phyloP scores from a whole-genome alignment of 1,140 invertebrate species.

The Polyergus mexicanus region DNA sequence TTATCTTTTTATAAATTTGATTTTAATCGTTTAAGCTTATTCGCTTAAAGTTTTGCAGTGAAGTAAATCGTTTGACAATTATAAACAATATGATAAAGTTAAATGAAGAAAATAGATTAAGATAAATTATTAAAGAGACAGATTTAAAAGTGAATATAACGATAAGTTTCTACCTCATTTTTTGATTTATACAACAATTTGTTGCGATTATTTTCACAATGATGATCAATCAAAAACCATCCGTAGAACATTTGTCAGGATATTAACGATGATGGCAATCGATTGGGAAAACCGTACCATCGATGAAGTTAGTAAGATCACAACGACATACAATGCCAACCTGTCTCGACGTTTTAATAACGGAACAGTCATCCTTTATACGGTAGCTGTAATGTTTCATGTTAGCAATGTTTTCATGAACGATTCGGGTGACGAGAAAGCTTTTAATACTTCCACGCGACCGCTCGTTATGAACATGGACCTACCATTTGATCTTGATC shows the following conservation, averaged over 20 bases:
- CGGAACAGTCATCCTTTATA: neutral
- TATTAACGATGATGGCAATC: constrained; percentile 33
- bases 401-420: neutral
- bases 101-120: constrained; percentile 12
- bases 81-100: neutral
- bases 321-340: constrained; percentile 14
- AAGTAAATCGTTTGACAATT: constrained; percentile 9
- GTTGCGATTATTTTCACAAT: neutral
- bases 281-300: constrained; percentile 9
- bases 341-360: constrained; percentile 17
- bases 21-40: too few relatives aligned
- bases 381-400: constrained; percentile 4
- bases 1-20: too few relatives aligned
- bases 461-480: constrained; percentile 21
- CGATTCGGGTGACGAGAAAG: neutral
- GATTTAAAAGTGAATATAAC: too few relatives aligned
- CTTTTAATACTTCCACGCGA: constrained; percentile 12
- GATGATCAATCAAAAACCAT: neutral
- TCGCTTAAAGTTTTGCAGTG: neutral
- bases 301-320: neutral
- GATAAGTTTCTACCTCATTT: constrained; percentile 12
- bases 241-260: constrained; percentile 26
- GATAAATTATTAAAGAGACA: too few relatives aligned
- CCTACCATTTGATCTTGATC: neutral
- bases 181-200: neutral